These are phyloP conservation scores for Theristicus caerulescens DNA, from an alignment of 2,113 vertebrate species.

Conservation along the genomic window DNA sequence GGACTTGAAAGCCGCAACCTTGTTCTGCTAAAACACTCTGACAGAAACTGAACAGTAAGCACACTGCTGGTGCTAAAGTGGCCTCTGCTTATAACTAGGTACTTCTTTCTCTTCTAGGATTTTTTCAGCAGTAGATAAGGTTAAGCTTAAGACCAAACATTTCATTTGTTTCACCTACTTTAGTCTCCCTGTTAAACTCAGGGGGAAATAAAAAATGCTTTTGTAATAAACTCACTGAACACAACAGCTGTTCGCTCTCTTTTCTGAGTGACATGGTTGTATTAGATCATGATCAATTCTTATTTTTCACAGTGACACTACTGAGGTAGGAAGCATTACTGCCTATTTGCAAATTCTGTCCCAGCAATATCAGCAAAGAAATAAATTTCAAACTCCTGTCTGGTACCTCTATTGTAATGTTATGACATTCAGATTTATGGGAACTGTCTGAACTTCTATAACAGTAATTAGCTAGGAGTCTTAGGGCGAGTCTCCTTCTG, in stretches of 20 bases:
- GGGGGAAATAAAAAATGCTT: not conserved
- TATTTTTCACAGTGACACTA: not conserved
- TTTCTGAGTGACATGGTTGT: not conserved
- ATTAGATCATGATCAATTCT: not conserved
- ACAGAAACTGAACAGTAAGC: not conserved
- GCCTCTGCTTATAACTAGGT: not conserved
- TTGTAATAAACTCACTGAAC: slow-evolving; percentile 23
- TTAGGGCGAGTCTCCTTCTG: not conserved
- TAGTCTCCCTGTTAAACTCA: not conserved
- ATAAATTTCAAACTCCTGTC: not conserved
- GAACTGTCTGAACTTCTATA: slow-evolving; percentile 1
- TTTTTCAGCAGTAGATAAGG: not conserved
- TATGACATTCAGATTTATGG: slow-evolving; percentile 52
- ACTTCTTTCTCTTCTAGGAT: not conserved
- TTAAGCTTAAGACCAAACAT: slow-evolving; percentile 14
- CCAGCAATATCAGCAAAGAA: not conserved
- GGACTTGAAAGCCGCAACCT: not conserved
- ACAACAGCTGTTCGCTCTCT: not conserved
- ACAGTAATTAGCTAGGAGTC: not conserved
- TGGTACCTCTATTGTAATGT: not conserved
- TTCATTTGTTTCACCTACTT: not conserved
- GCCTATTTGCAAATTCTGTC: not conserved
- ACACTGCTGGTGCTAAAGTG: not conserved
- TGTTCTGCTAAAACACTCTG: not conserved
- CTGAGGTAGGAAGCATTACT: not conserved